Evolutionary conservation across 2,113 vertebrate species (phyloP), one percentile per base, ranked within the genome.

Genomic region (Rhinichthys klamathensis): DNA sequence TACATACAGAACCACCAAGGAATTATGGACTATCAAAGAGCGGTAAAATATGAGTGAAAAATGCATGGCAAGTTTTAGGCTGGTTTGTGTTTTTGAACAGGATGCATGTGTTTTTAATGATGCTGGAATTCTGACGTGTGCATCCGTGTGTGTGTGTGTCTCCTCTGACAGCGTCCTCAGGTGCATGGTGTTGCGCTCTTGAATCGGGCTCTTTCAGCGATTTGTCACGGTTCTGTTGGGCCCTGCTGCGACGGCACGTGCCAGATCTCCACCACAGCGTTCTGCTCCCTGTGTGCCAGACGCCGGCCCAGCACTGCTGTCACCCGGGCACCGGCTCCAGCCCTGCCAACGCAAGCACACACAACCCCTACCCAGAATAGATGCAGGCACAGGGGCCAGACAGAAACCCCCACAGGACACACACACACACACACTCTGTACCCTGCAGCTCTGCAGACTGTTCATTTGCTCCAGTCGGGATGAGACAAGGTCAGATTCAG

Each of bases 171-270:
- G 0, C 41, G 91, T 76, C 74, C 96, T 97, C 96, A 97, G 97
- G 96, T 98, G 96, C 94, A 88, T 75, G 69, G 70, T 91, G 89
- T 89, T 94, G 92, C 93, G 90, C 91, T 84, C 92, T 90, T 92
- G 91, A 89, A 90, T 82, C 79, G 89, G 89, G 93, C 93, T 93
- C 95, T 97, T 97, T 97, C 93, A 97, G 92, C 82, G 85, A 98
- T 98, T 97, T 92, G 96, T 97, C 96, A 97, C 94, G 95, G 89
- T 94, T 90, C 90, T 88, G 90, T 86, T 30, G 69, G 79, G 75
- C 84, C 72, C 96, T 93, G 96, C 96, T 96, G 96, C 90, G 95
- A 89, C 92, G 92, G 93, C 95, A 95, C 94, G 96, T 97, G 96
- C 96, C 96, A 93, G 95, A 95, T 95, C 95, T 90, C 90, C 90